Evolutionary conservation across 2,797 vertebrate genomes (phyloP).

Genomic region (Steatocranus sp.): DNA sequence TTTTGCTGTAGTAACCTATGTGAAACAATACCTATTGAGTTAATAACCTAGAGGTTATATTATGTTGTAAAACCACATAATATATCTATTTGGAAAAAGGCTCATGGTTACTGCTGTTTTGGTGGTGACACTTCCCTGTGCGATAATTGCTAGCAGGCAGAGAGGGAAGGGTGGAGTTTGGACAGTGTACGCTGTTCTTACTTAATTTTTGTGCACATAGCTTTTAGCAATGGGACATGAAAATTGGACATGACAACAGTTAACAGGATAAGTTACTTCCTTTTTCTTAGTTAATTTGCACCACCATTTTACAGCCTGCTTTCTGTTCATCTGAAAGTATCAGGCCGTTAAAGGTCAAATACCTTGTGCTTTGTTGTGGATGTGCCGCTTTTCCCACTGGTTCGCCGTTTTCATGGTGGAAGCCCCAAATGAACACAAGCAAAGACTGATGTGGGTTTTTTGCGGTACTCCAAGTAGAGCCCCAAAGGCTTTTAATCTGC

Average conservation of each 20-base stretch:
- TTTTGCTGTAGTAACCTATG: neutral
- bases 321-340: neutral
- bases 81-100: neutral
- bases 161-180: conserved; percentile 23
- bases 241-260: neutral
- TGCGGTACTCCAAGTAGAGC: neutral
- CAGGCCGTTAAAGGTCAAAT: neutral
- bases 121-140: neutral
- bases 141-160: neutral
- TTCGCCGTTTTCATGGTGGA: conserved; percentile 9
- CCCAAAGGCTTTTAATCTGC: neutral
- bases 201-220: neutral
- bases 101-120: neutral
- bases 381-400: conserved; percentile 12
- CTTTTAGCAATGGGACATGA: neutral
- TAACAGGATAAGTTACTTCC: neutral
- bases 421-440: neutral
- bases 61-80: neutral
- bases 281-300: neutral
- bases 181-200: neutral
- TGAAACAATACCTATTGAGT: neutral
- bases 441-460: neutral
- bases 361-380: neutral
- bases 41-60: neutral
- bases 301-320: neutral